A percentile compares a stretch with the other conserved stretches of the same genome.
phyloP scores from a whole-genome alignment of 2,113 vertebrate species.

The Aegotheles bennettii region DNA sequence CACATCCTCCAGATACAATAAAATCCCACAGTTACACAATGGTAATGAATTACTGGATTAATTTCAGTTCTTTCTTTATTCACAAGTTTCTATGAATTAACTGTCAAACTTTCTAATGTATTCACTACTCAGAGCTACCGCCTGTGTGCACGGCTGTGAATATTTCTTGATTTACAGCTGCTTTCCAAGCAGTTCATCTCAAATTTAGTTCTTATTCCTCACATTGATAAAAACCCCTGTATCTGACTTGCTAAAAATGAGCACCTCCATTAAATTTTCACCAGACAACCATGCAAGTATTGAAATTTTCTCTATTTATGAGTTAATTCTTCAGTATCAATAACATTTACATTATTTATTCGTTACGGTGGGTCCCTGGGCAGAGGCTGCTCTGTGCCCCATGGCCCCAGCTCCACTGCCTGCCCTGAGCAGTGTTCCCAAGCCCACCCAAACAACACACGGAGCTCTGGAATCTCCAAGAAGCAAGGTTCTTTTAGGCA shows the following conservation, averaged over 20 bases:
- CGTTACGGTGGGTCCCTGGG: not conserved
- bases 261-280: not conserved
- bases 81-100: not conserved
- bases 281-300: not conserved
- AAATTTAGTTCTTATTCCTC: not conserved
- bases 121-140: not conserved
- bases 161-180: not conserved
- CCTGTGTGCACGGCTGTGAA: not conserved
- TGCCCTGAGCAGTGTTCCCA: not conserved
- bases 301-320: not conserved
- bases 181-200: not conserved
- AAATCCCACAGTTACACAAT: not conserved
- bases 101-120: not conserved
- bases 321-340: not conserved
- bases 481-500: not conserved
- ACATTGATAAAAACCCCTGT: accelerated
- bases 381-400: not conserved
- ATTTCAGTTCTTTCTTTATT: not conserved
- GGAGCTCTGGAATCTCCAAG: not conserved
- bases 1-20: not conserved
- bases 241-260: not conserved
- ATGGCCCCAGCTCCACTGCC: too few species aligned
- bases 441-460: not conserved
- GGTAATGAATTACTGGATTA: not conserved
- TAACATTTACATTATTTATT: not conserved